Conservation (phyloP, 2,113 vertebrate genomes). For the Pachypanchax playfairii region DNA sequence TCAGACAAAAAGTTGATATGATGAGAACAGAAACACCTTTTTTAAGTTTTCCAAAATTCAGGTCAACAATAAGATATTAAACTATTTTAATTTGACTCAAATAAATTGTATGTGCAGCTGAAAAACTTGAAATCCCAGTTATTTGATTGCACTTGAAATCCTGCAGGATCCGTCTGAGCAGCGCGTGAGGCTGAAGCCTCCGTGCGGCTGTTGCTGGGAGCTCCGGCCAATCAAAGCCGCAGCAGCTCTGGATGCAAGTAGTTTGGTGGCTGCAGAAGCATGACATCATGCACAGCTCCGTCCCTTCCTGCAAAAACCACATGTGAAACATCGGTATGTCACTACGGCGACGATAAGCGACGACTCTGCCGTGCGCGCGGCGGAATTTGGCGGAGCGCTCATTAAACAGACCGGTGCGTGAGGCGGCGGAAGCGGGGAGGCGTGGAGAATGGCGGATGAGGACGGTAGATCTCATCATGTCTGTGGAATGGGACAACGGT, state of each 20-base stretch:
- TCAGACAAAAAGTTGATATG: no score
- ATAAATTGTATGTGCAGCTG: no score
- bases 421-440: conserved; percentile 49
- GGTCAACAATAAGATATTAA: no score
- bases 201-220: conserved; percentile 76
- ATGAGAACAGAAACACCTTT: no score
- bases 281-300: conserved; percentile 70
- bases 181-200: conserved; percentile 18
- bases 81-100: no score
- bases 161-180: not conserved
- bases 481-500: conserved; percentile 62
- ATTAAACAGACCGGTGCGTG: conserved; percentile 4
- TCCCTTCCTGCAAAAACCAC: conserved; percentile 42
- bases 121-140: no score
- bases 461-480: conserved; percentile 42
- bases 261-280: conserved; percentile 51
- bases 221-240: conserved; percentile 71
- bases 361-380: conserved; percentile 1
- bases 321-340: conserved; percentile 17
- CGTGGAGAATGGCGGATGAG: conserved; percentile 68
- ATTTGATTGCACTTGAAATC: no score
- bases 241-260: conserved; percentile 42
- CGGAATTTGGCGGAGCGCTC: conserved; percentile 5
- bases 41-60: no score
- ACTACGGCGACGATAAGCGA: conserved; percentile 17